Conservation (phyloP, 2,888 invertebrate species). For the Cerastis rubricosa region DNA sequence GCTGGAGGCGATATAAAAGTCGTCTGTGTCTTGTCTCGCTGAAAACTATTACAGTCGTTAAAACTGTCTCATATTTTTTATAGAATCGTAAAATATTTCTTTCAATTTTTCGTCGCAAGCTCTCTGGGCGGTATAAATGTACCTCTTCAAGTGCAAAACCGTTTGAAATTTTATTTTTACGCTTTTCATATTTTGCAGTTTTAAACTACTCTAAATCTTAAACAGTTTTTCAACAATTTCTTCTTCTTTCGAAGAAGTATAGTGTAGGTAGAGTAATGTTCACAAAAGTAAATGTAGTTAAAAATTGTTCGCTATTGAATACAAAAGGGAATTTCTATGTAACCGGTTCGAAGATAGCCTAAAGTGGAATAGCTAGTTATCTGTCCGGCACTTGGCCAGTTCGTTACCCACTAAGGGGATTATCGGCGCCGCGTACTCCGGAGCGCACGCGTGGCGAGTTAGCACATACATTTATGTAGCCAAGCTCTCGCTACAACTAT, state of each 20-base stretch:
- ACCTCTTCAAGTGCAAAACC: constrained; percentile 29
- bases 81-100: constrained; percentile 40
- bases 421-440: constrained; percentile 72
- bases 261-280: neutral
- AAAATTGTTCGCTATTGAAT: constrained; percentile 38
- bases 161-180: constrained; percentile 41
- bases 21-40: constrained; percentile 16
- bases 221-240: neutral
- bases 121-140: constrained; percentile 39
- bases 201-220: constrained; percentile 30
- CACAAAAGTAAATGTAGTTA: constrained; percentile 10
- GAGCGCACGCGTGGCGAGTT: constrained; percentile 66
- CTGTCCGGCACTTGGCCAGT: constrained; percentile 78
- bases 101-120: constrained; percentile 33
- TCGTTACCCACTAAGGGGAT: constrained; percentile 86
- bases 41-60: constrained; percentile 39
- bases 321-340: constrained; percentile 44
- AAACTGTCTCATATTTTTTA: constrained; percentile 48
- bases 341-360: constrained; percentile 68
- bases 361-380: constrained; percentile 81
- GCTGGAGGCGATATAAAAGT: constrained; percentile 21
- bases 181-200: constrained; percentile 33
- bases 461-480: constrained; percentile 67
- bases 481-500: constrained; percentile 30
- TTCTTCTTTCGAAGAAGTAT: neutral